Conservation (phyloP, 2,888 invertebrate species). For the Sturmia bella region DNA sequence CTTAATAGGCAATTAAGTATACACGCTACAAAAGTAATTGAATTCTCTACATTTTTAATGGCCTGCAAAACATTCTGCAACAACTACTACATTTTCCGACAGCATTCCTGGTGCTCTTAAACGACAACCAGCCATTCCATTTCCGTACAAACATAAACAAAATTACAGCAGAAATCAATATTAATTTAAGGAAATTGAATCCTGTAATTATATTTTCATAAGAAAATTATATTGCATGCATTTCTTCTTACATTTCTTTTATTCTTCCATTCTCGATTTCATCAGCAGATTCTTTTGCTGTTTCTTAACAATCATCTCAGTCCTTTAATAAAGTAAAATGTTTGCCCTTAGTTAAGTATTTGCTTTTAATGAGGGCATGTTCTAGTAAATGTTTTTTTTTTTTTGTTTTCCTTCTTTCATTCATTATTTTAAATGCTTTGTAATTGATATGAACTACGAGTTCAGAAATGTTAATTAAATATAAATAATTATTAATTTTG, state of each 20-base stretch:
- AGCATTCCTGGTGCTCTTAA: neutral
- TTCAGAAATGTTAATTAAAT: constrained; percentile 22
- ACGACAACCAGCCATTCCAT: neutral
- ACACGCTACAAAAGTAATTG: constrained; percentile 81
- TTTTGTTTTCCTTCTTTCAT: neutral
- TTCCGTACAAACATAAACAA: constrained; percentile 16
- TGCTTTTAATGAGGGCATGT: constrained; percentile 29
- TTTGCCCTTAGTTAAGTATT: constrained; percentile 1
- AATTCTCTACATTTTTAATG: constrained; percentile 77
- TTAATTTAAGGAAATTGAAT: constrained; percentile 68
- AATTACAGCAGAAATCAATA: constrained; percentile 63
- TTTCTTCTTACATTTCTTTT: neutral
- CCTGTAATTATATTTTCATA: constrained; percentile 66
- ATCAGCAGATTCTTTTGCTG: constrained; percentile 3
- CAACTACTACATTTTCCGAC: constrained; percentile 6
- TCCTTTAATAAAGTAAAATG: constrained; percentile 4
- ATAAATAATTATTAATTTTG: constrained; percentile 8
- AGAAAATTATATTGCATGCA: constrained; percentile 54
- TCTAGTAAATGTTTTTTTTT: neutral
- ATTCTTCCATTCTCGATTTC: constrained; percentile 11
- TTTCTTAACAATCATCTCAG: neutral
- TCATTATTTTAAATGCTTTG: constrained; percentile 19
- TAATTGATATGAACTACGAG: constrained; percentile 35
- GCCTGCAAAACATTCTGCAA: constrained; percentile 65
- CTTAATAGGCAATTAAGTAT: constrained; percentile 82